Conservation (phyloP, 2,113 vertebrate species). For the Neolamprologus fasciatus region DNA sequence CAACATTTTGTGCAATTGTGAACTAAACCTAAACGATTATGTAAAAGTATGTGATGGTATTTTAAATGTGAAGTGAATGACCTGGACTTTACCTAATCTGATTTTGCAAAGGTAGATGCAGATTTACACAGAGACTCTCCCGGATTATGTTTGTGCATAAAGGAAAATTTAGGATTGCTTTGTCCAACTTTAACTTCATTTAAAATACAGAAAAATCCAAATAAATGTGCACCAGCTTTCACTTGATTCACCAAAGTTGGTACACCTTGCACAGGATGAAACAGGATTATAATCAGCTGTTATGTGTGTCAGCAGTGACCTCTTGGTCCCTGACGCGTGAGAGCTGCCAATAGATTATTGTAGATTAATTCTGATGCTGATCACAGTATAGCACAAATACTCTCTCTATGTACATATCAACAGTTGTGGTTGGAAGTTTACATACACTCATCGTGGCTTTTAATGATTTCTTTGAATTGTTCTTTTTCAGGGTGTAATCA, state of each 20-base stretch:
- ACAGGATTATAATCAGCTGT: neutral
- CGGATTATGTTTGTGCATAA: neutral
- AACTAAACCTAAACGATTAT: neutral
- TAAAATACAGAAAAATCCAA: neutral
- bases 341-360: neutral
- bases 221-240: neutral
- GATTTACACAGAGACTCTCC: neutral
- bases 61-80: neutral
- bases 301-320: neutral
- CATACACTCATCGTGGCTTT: neutral
- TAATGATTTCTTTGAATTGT: neutral
- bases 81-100: neutral
- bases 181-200: neutral
- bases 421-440: accelerated
- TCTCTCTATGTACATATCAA: neutral
- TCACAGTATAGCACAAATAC: neutral
- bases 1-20: neutral
- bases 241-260: neutral
- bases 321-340: neutral
- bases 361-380: neutral
- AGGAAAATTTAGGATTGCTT: neutral
- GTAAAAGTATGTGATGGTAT: neutral
- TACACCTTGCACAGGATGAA: neutral
- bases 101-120: neutral
- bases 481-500: neutral